phyloP scores from a whole-genome alignment of 2,797 vertebrate species.

The Aratinga solstitialis region DNA sequence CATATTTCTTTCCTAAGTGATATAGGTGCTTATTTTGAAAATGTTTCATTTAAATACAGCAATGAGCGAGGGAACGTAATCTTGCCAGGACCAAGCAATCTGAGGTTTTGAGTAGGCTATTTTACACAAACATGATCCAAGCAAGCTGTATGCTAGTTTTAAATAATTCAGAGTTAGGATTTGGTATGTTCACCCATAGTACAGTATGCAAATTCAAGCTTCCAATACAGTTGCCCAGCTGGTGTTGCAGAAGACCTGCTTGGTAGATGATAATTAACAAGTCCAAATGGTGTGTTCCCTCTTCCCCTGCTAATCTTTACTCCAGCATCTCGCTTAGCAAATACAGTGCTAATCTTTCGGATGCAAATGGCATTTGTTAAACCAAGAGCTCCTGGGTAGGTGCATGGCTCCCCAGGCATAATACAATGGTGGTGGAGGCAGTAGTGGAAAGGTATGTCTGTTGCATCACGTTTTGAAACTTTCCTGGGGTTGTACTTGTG shows the following conservation, averaged over 20 bases:
- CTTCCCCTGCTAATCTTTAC: not conserved
- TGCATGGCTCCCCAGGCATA: accelerated
- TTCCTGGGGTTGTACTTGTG: not conserved
- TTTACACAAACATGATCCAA: not conserved
- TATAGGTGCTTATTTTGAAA: constrained; percentile 24
- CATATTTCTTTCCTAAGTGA: not conserved
- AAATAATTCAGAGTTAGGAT: not conserved
- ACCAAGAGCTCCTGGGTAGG: not conserved
- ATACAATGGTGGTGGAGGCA: accelerated
- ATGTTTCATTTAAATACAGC: not conserved
- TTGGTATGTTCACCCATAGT: not conserved
- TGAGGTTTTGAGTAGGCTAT: not conserved
- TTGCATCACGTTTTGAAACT: not conserved
- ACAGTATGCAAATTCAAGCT: not conserved
- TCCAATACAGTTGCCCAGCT: not conserved
- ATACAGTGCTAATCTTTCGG: not conserved
- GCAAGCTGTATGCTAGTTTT: not conserved
- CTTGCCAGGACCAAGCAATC: not conserved
- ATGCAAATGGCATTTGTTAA: not conserved
- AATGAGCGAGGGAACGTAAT: not conserved
- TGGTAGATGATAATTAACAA: not conserved
- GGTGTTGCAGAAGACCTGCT: not conserved
- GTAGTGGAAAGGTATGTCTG: not conserved
- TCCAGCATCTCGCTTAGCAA: not conserved
- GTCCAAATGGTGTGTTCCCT: not conserved